Base-by-base conservation (phyloP, 2,113 vertebrate genomes). In the Pongo pygmaeus region DNA sequence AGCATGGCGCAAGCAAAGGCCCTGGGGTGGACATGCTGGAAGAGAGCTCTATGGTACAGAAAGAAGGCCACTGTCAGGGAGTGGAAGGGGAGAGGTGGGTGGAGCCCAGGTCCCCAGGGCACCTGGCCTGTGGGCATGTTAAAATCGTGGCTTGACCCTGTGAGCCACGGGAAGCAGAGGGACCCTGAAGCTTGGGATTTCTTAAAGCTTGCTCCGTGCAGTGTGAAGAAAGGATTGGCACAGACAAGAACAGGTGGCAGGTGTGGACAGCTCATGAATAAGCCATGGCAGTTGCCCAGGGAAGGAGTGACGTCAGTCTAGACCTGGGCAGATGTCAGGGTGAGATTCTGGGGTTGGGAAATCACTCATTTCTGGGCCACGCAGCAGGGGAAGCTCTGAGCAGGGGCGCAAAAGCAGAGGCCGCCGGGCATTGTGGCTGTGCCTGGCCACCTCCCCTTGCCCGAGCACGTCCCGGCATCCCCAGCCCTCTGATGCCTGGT, bases 231-330 rank as follows among this genome's bases (percentile, higher is more conserved):
- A 0, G 7, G 20, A 30, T 16, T 17, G 16, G 48, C 79, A 12
- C 14, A 14, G 50, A 43, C 25, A 61, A 43, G 43, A 67, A 20
- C 52, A 55, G 52, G 52, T 55, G 18, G 35, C 77, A 89, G 40
- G 8, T 25, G 43, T 35, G 46, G 22, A 5, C 1, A 2, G 10
- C 61, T 27, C 52, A 0, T 1, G 30, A 61, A 40, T 10, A 50
- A 40, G 18, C 52, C 0, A 0, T 12, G 50, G 8, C 83, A 80
- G 40, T 35, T 43, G 64, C 27, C 84, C 4, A 11, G 6, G 14
- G 25, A 61, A 91, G 25, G 84, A 16, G 11, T 0, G 3, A 43
- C 0, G 0, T 30, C 43, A 6, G 9, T 32, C 8, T 27, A 7
- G 38, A 79, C 4, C 6, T 2, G 57, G 1, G 40, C 3, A 17